phyloP scores from a whole-genome alignment of 2,113 vertebrate species.

The Etheostoma cragini region DNA sequence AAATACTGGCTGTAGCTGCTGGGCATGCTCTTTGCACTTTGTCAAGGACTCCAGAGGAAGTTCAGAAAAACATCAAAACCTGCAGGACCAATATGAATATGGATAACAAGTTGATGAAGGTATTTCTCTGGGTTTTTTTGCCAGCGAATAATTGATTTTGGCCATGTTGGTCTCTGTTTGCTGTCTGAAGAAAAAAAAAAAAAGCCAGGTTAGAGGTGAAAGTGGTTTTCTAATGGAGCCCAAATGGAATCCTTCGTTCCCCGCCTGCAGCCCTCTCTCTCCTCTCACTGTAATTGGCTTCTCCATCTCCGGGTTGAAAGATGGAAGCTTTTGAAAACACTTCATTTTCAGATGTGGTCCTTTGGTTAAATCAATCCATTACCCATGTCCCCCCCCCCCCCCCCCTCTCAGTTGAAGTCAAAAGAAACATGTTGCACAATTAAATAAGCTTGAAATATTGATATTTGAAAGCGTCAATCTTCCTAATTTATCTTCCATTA shows the following conservation, averaged over 20 bases:
- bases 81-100: background rate
- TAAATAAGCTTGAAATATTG: background rate
- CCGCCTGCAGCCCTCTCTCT: conserved; percentile 22
- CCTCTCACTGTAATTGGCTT: conserved; percentile 47
- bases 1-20: background rate
- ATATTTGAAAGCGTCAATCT: background rate
- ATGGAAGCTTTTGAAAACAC: conserved; percentile 15
- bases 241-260: conserved; percentile 62
- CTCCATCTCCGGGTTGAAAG: conserved; percentile 27
- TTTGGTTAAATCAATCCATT: background rate
- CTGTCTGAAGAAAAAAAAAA: conserved; percentile 33
- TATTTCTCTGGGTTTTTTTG: background rate
- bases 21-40: conserved; percentile 16
- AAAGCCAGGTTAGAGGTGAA: conserved; percentile 51
- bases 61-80: background rate
- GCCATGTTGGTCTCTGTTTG: conserved; percentile 39
- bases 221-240: conserved; percentile 64
- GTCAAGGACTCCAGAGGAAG: background rate
- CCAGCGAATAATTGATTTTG: conserved; percentile 6
- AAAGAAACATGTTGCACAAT: background rate
- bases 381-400: background rate
- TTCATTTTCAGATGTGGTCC: conserved; percentile 7
- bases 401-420: background rate
- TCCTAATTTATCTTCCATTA: conserved; percentile 5
- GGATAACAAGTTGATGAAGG: background rate